Evolutionary conservation across 2,888 invertebrate species (phyloP).

Genomic region (Eumerus sabulonum): DNA sequence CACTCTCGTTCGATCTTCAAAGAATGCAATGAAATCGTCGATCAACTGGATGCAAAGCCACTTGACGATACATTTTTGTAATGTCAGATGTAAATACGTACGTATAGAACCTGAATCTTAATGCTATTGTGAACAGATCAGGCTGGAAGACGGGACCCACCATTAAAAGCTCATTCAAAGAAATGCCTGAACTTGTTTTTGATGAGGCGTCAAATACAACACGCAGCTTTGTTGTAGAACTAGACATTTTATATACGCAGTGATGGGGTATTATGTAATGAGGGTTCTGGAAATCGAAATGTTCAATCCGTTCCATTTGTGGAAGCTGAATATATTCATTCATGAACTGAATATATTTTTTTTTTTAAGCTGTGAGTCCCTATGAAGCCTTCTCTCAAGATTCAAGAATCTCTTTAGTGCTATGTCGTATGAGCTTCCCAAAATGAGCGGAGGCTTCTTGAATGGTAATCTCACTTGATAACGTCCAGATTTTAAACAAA

Average conservation of each 20-base stretch:
- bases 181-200: constrained; percentile 24
- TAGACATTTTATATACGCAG: too few species aligned
- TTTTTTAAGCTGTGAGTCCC: constrained; percentile 18
- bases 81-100: constrained; percentile 59
- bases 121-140: constrained; percentile 24
- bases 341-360: constrained; percentile 31
- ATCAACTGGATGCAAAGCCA: constrained; percentile 21
- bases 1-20: constrained; percentile 38
- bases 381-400: constrained; percentile 33
- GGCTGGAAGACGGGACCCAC: constrained; percentile 40
- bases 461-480: too few species aligned
- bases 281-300: constrained; percentile 26
- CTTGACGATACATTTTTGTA: too few species aligned
- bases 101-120: constrained; percentile 35
- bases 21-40: constrained; percentile 48
- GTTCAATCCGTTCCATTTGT: constrained; percentile 28
- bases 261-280: constrained; percentile 42
- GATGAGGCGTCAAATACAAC: too few species aligned
- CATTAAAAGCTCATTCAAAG: constrained; percentile 44
- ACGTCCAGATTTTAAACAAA: too few species aligned
- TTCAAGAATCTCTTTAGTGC: constrained; percentile 41
- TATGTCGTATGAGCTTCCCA: constrained; percentile 36
- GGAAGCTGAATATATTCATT: constrained; percentile 31
- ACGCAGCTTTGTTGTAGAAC: too few species aligned
- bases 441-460: too few species aligned